These are phyloP conservation scores for Siphlonurus alternatus DNA, from an alignment of 2,888 invertebrate species.

Conservation along the genomic window DNA sequence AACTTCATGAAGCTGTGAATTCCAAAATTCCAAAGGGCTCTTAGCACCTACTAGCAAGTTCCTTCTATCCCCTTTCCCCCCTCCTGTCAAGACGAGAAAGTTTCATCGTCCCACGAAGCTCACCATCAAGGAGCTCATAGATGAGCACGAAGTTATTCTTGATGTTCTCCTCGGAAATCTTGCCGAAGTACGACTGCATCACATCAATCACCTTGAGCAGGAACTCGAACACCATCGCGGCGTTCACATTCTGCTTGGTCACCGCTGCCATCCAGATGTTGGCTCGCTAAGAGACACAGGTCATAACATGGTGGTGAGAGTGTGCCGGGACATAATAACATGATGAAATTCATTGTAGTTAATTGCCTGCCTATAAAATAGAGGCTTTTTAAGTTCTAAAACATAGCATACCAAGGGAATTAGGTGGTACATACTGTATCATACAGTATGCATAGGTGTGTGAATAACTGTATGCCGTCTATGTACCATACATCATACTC, in stretches of 20 bases:
- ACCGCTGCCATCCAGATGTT: slow-evolving; percentile 99
- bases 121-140: slow-evolving; percentile 94
- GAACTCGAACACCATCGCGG: slow-evolving; percentile 99
- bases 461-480: no score
- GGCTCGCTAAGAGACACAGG: slow-evolving; percentile 46
- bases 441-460: no score
- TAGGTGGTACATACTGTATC: no score
- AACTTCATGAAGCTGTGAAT: slow-evolving; percentile 2
- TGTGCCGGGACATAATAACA: no score
- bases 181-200: slow-evolving; percentile 99
- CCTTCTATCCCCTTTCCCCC: no score
- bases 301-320: background rate
- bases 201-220: slow-evolving; percentile 93
- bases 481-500: no score
- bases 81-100: no score
- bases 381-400: background rate
- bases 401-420: no score
- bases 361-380: background rate
- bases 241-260: slow-evolving; percentile 99
- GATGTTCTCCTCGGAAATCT: slow-evolving; percentile 98
- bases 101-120: no score
- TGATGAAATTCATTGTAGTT: no score
- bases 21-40: slow-evolving; percentile 1
- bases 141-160: slow-evolving; percentile 99
- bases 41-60: no score